Evolutionary conservation across 2,113 vertebrate species (phyloP).

Genomic region (Gobiocypris rarus): DNA sequence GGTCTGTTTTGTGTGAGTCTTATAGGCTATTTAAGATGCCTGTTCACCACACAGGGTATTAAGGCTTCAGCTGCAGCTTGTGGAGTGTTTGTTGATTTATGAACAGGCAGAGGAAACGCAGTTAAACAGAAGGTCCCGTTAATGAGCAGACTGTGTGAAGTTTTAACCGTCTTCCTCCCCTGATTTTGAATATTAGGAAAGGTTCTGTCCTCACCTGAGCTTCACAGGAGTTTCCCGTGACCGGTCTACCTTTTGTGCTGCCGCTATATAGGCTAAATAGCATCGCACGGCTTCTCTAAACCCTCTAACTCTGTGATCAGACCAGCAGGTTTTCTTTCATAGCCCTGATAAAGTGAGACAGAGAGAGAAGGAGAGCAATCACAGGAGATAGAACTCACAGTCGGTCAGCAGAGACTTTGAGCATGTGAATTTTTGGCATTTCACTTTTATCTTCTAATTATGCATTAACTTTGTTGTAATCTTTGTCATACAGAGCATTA

Average conservation of each 20-base stretch:
- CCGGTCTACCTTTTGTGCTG: neutral
- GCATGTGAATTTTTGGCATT: neutral
- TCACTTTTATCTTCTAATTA: neutral
- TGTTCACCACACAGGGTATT: slow-evolving; percentile 45
- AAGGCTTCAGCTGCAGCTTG: slow-evolving; percentile 36
- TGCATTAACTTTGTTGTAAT: neutral
- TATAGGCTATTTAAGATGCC: slow-evolving; percentile 50
- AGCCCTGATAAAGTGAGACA: neutral
- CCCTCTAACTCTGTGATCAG: neutral
- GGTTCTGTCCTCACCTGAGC: slow-evolving; percentile 1
- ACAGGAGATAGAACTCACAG: neutral
- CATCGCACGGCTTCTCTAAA: neutral
- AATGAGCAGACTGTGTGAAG: slow-evolving; percentile 48
- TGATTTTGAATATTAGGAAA: neutral
- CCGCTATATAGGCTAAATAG: neutral
- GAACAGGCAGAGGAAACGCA: slow-evolving; percentile 50
- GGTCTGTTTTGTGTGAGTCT: slow-evolving; percentile 45
- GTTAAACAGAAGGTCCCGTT: slow-evolving; percentile 50
- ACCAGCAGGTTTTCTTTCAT: neutral
- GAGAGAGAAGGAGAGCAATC: neutral
- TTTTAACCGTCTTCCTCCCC: neutral
- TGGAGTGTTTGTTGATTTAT: slow-evolving; percentile 57
- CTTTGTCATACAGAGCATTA: neutral
- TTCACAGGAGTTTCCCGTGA: neutral
- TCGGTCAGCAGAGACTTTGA: neutral